Evolutionary conservation across 1,140 invertebrate species (phyloP).

Genomic region (Pteromalus puparum): DNA sequence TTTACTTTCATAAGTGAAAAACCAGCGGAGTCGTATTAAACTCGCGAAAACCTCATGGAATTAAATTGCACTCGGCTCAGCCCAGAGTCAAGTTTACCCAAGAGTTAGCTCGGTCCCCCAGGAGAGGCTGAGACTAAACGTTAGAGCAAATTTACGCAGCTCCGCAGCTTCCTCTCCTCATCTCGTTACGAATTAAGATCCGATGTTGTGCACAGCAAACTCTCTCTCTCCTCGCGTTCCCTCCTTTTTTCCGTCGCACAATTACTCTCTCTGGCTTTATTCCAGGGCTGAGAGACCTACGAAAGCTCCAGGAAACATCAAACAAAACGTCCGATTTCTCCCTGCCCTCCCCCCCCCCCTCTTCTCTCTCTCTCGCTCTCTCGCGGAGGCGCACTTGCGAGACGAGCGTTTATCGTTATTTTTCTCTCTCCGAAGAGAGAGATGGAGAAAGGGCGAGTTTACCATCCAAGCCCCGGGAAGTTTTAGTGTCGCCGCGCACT

Average conservation of each 20-base stretch:
- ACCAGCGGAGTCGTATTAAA: no score
- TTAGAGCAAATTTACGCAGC: background rate
- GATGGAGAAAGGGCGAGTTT: background rate
- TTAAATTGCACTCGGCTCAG: background rate
- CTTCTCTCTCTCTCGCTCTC: constrained; percentile 6
- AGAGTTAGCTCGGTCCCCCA: background rate
- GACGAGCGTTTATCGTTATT: constrained; percentile 21
- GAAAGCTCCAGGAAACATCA: constrained; percentile 36
- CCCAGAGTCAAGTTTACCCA: background rate
- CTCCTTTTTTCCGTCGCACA: background rate
- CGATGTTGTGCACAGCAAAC: background rate
- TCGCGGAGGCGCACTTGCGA: background rate
- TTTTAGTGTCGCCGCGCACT: background rate
- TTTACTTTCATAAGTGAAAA: no score
- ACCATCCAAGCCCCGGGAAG: background rate
- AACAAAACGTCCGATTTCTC: constrained; percentile 22
- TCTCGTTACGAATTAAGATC: background rate
- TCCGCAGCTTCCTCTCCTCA: background rate
- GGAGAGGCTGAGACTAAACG: background rate
- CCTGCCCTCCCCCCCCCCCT: no score
- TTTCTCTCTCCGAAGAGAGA: background rate
- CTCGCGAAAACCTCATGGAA: background rate
- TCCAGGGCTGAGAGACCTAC: background rate
- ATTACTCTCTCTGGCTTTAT: background rate
- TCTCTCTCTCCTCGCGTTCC: background rate